Evolutionary conservation across 2,888 invertebrate genomes (phyloP).

Genomic region (Deroplatys truncata): DNA sequence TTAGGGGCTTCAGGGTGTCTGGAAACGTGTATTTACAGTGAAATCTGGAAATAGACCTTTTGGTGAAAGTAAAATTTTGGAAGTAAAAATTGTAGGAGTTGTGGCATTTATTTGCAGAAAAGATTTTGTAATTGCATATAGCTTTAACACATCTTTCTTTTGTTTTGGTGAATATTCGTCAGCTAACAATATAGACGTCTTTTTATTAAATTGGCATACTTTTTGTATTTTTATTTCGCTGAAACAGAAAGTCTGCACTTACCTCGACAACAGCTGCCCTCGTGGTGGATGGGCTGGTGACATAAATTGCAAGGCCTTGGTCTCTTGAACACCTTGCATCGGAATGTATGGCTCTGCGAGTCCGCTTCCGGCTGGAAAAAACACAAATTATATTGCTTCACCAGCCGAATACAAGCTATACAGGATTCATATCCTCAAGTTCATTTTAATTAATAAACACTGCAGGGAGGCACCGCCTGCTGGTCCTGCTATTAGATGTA

Average conservation of each 20-base stretch:
- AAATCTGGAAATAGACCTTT: no score
- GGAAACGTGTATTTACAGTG: no score
- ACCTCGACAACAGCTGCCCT: slow-evolving; percentile 77
- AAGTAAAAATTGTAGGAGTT: no score
- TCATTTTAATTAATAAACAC: neutral
- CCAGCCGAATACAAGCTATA: neutral
- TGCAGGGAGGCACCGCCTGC: neutral
- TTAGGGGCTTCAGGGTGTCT: no score
- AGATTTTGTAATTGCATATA: no score
- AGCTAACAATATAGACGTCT: no score
- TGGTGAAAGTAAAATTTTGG: no score
- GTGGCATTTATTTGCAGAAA: no score
- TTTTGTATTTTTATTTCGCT: no score
- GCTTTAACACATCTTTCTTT: no score
- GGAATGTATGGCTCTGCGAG: slow-evolving; percentile 67
- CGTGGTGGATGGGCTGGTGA: slow-evolving; percentile 69
- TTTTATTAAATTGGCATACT: no score
- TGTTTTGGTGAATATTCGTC: no score
- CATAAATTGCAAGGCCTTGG: slow-evolving; percentile 74
- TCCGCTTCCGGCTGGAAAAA: slow-evolving; percentile 63
- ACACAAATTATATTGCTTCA: slow-evolving; percentile 28
- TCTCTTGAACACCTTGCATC: slow-evolving; percentile 69
- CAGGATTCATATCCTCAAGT: neutral
- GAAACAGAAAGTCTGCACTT: slow-evolving; percentile 38
- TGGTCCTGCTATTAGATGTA: neutral